A percentile compares a stretch with the other conserved stretches of the same genome.
Evolutionary conservation across 2,888 invertebrate species (phyloP).

Genomic region (Drosophila rubida): DNA sequence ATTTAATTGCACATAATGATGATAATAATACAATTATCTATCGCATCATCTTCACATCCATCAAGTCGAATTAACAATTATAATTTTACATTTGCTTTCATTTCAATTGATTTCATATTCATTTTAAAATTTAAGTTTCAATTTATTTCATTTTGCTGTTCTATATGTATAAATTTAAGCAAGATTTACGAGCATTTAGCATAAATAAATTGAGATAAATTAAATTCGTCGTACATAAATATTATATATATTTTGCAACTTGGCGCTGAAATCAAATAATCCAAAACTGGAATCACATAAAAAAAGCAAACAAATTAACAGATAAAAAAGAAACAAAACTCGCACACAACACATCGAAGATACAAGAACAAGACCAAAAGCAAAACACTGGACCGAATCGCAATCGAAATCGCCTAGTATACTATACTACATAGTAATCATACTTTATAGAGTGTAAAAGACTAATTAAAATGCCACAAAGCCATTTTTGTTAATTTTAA

Average conservation of each 20-base stretch:
- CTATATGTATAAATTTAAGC: slow-evolving; percentile 40
- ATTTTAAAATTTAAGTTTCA: slow-evolving; percentile 14
- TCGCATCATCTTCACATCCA: slow-evolving; percentile 18
- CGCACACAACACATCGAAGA: slow-evolving; percentile 10
- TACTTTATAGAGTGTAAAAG: slow-evolving; percentile 52
- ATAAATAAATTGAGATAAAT: slow-evolving; percentile 60
- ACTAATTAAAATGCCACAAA: slow-evolving; percentile 48
- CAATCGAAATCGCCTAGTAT: slow-evolving; percentile 10
- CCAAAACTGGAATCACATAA: slow-evolving; percentile 54
- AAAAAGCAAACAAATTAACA: slow-evolving; percentile 48
- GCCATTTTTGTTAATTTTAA: slow-evolving; percentile 37
- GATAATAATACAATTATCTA: slow-evolving; percentile 7
- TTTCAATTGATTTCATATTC: slow-evolving; percentile 24
- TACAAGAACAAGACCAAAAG: slow-evolving; percentile 11
- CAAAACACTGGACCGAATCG: slow-evolving; percentile 34
- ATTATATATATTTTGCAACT: slow-evolving; percentile 75
- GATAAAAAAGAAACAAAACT: slow-evolving; percentile 28
- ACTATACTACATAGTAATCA: slow-evolving; percentile 29
- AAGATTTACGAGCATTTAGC: slow-evolving; percentile 51
- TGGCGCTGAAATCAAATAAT: slow-evolving; percentile 83
- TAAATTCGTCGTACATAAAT: slow-evolving; percentile 29
- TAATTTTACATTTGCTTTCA: slow-evolving; percentile 27
- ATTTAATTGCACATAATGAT: slow-evolving; percentile 18
- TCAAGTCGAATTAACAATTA: slow-evolving; percentile 10
- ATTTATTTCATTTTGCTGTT: slow-evolving; percentile 13